Conservation (phyloP, 2,113 vertebrate genomes). For the Thunnus thynnus region DNA sequence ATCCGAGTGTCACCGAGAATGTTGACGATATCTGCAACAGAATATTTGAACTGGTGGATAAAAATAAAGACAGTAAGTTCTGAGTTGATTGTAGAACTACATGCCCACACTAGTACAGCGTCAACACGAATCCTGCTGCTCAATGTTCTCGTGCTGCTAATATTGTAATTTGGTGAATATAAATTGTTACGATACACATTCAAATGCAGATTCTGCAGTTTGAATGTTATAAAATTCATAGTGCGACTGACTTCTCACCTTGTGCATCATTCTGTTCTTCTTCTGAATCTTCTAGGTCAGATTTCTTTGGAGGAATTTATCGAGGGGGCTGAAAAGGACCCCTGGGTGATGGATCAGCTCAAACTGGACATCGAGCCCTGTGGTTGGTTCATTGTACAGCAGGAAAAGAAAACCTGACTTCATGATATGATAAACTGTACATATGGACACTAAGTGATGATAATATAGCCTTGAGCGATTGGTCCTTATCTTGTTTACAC, state of each 20-base stretch:
- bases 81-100: not conserved
- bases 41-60: constrained; percentile 82
- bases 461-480: not conserved
- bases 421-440: not conserved
- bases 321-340: constrained; percentile 80
- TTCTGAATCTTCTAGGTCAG: constrained; percentile 60
- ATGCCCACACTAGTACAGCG: too few relatives aligned
- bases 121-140: not conserved
- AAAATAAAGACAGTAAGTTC: constrained; percentile 81
- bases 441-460: not conserved
- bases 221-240: not conserved
- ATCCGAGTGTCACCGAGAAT: not conserved
- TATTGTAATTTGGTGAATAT: not conserved
- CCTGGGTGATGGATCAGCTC: constrained; percentile 81
- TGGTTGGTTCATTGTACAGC: constrained; percentile 72
- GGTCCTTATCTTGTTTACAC: not conserved
- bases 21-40: constrained; percentile 74
- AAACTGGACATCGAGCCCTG: constrained; percentile 75
- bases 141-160: too few relatives aligned
- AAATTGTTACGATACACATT: not conserved
- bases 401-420: constrained; percentile 41
- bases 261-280: not conserved
- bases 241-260: not conserved
- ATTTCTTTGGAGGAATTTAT: constrained; percentile 83
- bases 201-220: not conserved